A percentile compares a stretch with the other conserved stretches of the same genome.
Evolutionary conservation across 2,113 vertebrate genomes (phyloP).

Genomic region (Nycticebus coucang): DNA sequence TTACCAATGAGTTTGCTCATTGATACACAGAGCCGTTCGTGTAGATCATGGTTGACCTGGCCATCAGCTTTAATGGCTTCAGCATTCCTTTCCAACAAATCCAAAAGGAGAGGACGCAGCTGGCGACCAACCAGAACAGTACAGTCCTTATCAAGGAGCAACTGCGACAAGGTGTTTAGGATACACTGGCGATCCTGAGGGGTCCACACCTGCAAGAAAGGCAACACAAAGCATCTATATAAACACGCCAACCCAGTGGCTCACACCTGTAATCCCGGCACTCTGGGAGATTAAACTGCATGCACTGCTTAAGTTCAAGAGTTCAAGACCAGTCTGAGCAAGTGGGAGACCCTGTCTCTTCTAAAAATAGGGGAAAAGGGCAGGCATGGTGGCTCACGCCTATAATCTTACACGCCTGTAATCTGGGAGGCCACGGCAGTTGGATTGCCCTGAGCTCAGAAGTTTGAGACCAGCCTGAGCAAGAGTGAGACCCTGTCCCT

Average conservation of each 20-base stretch:
- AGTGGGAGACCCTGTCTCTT: too few relatives aligned
- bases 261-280: too few relatives aligned
- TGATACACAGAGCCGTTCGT: conserved; percentile 96
- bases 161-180: conserved; percentile 88
- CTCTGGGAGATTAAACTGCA: too few relatives aligned
- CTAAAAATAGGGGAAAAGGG: too few relatives aligned
- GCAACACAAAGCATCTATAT: conserved; percentile 10
- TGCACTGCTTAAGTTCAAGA: too few relatives aligned
- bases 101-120: conserved; percentile 92
- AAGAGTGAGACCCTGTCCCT: too few relatives aligned
- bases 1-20: conserved; percentile 93
- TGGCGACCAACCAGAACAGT: conserved; percentile 92
- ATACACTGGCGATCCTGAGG: conserved; percentile 94
- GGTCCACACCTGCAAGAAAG: conserved; percentile 90
- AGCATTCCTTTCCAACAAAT: conserved; percentile 95
- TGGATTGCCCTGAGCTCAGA: too few relatives aligned
- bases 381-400: too few relatives aligned
- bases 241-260: neutral
- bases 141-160: conserved; percentile 95
- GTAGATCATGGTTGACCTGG: conserved; percentile 93
- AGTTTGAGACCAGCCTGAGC: too few relatives aligned
- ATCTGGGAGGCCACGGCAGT: too few relatives aligned
- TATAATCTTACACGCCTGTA: too few relatives aligned
- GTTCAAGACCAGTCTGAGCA: too few relatives aligned
- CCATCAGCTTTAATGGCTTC: conserved; percentile 89